Evolutionary conservation across 1,140 invertebrate species (phyloP).

Genomic region (Marisa cornuarietis): DNA sequence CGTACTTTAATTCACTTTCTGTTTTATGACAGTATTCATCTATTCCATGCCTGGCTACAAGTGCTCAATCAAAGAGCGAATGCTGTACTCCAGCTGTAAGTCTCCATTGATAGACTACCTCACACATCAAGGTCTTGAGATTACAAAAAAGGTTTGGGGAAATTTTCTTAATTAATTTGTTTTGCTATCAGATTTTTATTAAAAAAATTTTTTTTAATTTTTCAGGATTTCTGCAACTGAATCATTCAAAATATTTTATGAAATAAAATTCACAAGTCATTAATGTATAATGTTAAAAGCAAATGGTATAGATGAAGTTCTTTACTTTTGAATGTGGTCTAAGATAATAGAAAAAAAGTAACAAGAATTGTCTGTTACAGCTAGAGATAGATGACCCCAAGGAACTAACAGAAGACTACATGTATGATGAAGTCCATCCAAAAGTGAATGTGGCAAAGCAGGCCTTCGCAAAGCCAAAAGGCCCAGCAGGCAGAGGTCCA

Average conservation of each 20-base stretch:
- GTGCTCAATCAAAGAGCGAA: constrained; percentile 93
- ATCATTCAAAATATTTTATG: no score
- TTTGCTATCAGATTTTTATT: neutral
- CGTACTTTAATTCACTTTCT: neutral
- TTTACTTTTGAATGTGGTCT: no score
- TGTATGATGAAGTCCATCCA: constrained; percentile 94
- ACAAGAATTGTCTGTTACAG: constrained; percentile 69
- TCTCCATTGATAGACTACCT: constrained; percentile 81
- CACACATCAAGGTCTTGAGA: constrained; percentile 74
- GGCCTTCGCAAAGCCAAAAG: constrained; percentile 95
- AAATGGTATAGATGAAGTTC: no score
- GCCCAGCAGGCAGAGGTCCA: constrained; percentile 89
- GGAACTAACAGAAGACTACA: constrained; percentile 88
- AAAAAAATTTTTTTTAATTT: no score
- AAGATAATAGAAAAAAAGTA: no score
- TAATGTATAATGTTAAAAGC: no score
- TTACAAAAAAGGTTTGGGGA: constrained; percentile 85
- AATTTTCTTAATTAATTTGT: neutral
- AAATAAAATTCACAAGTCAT: no score
- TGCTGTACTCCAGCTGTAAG: constrained; percentile 98
- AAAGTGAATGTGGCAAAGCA: constrained; percentile 88
- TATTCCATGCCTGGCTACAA: constrained; percentile 97
- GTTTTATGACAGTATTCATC: constrained; percentile 84
- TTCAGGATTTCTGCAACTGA: no score
- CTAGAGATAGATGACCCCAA: constrained; percentile 90